Base-by-base conservation (phyloP, 2,797 vertebrate species). In the Natrix natrix region DNA sequence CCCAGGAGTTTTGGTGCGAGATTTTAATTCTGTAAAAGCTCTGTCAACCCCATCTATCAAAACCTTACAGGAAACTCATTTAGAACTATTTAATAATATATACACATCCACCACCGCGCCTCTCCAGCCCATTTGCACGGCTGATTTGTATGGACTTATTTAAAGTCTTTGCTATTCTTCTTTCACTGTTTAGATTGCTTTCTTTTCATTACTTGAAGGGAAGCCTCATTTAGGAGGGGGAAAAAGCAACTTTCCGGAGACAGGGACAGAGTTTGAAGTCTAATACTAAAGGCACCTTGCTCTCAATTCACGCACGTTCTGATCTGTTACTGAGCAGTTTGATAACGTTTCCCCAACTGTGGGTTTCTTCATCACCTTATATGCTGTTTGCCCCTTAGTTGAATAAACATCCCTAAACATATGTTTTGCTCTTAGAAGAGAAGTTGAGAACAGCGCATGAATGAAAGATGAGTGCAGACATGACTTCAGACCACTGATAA, bases 41-140 rank as follows among this genome's bases (percentile, higher is more conserved):
- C 63, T 96, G 94, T 91, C 88, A 93, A 90, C 87, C 48, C 8
- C 90, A 12, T 93, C 87, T 92, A 95, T 93, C 66, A 86, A 92
- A 94, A 54, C 0, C 95, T 93, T 95, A 92, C 54, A 24, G 96
- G 97, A 97, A 97, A 96, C 94, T 95, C 4, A 93, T 96, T 96
- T 97, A 96, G 94, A 95, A 92, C 96, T 97, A 94, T 93, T 97
- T 96, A 97, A 97, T 97, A 97, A 97, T 97, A 96, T 63, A 97
- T 97, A 93, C 93, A 93, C 96, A 74, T 86, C 95, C 95, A 92
- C 28, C 48, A 52, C 43, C 3, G 88, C 90, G 92, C 61, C 90
- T 94, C 93, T 96, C 90, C 28, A 94, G 95, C 95, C 87, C 87
- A 1, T 96, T 95, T 96, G 95, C 96, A 90, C 94, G 95, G 95